Evolutionary conservation across 2,797 vertebrate species (phyloP).

Genomic region (Ateles fusciceps): DNA sequence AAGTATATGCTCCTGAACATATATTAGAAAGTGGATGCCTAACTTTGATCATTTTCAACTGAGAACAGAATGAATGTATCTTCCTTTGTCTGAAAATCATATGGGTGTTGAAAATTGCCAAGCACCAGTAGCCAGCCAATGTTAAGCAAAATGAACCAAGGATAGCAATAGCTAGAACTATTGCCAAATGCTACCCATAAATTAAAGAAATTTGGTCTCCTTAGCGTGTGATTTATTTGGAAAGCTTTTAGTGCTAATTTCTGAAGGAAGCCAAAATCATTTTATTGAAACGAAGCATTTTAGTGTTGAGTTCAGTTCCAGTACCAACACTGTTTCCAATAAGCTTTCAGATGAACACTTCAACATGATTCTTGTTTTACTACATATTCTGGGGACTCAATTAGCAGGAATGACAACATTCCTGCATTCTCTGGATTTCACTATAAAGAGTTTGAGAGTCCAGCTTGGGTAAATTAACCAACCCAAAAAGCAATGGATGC

Average conservation of each 20-base stretch:
- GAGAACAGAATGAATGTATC: conserved; percentile 17
- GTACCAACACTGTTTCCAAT: neutral
- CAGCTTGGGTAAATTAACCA: neutral
- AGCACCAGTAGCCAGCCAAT: neutral
- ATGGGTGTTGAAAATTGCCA: conserved; percentile 10
- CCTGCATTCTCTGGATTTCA: neutral
- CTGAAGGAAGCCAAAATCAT: conserved; percentile 52
- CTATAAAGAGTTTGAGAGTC: neutral
- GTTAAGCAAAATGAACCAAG: conserved; percentile 39
- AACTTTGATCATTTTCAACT: neutral
- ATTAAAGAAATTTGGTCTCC: conserved; percentile 31
- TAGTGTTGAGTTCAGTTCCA: conserved; percentile 39
- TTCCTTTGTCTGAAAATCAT: conserved; percentile 29
- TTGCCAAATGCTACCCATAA: neutral
- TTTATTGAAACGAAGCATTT: conserved; percentile 47
- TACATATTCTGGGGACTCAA: neutral
- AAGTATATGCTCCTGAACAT: neutral
- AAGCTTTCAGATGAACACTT: neutral
- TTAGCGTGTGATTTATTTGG: conserved; percentile 57
- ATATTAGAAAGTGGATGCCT: neutral
- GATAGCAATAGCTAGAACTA: neutral
- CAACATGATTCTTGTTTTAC: neutral
- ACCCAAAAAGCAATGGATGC: neutral
- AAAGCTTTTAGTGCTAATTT: conserved; percentile 59
- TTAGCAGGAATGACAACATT: neutral